These are phyloP conservation scores for Autographa gamma DNA, from an alignment of 2,888 invertebrate species.

Conservation along the genomic window DNA sequence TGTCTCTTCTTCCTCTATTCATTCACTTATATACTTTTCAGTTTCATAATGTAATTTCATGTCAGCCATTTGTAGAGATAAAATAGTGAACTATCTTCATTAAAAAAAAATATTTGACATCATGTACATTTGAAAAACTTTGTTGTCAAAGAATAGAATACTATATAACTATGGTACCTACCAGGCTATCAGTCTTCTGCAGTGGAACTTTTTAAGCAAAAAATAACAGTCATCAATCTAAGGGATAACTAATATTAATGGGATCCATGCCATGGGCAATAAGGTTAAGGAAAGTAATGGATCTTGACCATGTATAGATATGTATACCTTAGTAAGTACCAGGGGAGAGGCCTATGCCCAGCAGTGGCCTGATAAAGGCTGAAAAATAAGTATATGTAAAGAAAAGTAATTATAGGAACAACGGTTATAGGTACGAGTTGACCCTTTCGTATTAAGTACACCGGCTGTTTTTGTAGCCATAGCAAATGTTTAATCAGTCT, in stretches of 20 bases:
- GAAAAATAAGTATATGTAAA: neutral
- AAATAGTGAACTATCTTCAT: too few species aligned
- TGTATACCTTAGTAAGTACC: too few species aligned
- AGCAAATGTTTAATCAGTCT: conserved; percentile 3
- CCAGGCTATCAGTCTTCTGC: too few species aligned
- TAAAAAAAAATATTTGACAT: too few species aligned
- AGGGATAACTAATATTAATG: conserved; percentile 4
- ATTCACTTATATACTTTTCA: too few species aligned
- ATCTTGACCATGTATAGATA: too few species aligned
- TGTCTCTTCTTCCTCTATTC: neutral
- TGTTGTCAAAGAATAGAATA: too few species aligned
- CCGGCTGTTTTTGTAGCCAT: neutral
- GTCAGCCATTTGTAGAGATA: too few species aligned
- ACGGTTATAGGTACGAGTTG: neutral
- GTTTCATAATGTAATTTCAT: too few species aligned
- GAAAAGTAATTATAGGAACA: neutral
- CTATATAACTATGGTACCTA: too few species aligned
- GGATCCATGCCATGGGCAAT: neutral
- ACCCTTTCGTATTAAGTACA: neutral
- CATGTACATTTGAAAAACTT: too few species aligned
- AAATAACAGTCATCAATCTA: neutral
- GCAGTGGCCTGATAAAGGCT: neutral
- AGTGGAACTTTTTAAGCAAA: neutral
- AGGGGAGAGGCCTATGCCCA: too few species aligned
- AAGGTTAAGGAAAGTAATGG: neutral